Percentiles rank a stretch among this genome's conserved stretches.
These are phyloP conservation scores for Dreissena polymorpha DNA, from an alignment of 1,140 invertebrate species.

Conservation along the genomic window DNA sequence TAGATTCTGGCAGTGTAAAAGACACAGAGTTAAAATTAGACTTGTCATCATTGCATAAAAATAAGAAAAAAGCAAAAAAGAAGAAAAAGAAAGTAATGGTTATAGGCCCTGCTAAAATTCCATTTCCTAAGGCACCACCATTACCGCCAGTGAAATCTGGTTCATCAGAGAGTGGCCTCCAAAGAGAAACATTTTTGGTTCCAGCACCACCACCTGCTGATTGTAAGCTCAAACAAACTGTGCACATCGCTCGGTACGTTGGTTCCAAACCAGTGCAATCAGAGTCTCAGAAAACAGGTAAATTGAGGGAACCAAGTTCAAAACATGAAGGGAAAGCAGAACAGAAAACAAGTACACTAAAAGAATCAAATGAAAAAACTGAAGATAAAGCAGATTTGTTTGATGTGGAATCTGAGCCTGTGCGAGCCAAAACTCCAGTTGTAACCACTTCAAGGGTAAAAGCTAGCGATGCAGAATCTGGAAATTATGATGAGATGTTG, in stretches of 20 bases:
- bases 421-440: background rate
- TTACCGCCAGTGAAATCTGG: slow-evolving; percentile 67
- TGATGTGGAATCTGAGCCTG: slow-evolving; percentile 35
- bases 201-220: background rate
- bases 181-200: background rate
- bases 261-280: background rate
- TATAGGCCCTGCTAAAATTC: slow-evolving; percentile 60
- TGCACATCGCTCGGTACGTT: slow-evolving; percentile 7
- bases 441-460: slow-evolving; percentile 4
- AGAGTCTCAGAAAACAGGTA: background rate
- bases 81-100: slow-evolving; percentile 62
- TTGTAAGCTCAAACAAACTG: background rate
- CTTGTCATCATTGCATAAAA: slow-evolving; percentile 30
- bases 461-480: slow-evolving; percentile 40
- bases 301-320: background rate
- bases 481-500: slow-evolving; percentile 74
- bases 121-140: slow-evolving; percentile 67
- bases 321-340: slow-evolving; percentile 8
- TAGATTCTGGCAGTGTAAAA: slow-evolving; percentile 32
- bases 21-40: slow-evolving; percentile 38
- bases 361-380: background rate
- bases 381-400: slow-evolving; percentile 19
- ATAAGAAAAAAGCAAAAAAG: slow-evolving; percentile 65
- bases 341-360: background rate
- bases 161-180: slow-evolving; percentile 10